These are phyloP conservation scores for Porphyrio hochstetteri DNA, from an alignment of 2,113 vertebrate genomes.

Conservation along the genomic window DNA sequence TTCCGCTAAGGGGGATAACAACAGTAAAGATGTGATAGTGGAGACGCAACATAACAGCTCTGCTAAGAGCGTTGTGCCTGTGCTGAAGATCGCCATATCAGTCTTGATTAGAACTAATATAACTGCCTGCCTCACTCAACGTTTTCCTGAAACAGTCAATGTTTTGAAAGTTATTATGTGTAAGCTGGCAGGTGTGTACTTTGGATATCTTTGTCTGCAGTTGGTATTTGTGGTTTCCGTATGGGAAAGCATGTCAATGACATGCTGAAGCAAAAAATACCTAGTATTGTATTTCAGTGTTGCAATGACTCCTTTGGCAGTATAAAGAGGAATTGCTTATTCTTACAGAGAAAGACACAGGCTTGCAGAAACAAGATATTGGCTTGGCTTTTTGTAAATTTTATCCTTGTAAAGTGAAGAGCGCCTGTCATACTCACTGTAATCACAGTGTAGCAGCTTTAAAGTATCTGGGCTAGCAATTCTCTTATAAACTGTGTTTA, in stretches of 20 bases:
- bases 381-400: neutral
- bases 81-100: neutral
- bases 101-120: neutral
- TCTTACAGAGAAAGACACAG: neutral
- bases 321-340: neutral
- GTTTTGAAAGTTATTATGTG: neutral
- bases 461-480: neutral
- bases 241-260: neutral
- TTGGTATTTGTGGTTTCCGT: neutral
- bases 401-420: neutral
- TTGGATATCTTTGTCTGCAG: neutral
- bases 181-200: neutral
- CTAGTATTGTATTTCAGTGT: neutral
- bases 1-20: neutral
- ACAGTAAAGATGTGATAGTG: neutral
- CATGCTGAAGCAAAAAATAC: neutral
- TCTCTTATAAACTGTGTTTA: neutral
- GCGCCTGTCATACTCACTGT: neutral
- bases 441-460: neutral
- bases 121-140: neutral
- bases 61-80: neutral
- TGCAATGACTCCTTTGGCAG: neutral
- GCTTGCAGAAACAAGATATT: neutral
- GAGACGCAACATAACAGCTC: neutral
- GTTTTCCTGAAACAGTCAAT: neutral